Evolutionary conservation across 2,113 vertebrate species (phyloP).

Genomic region (Actenoides lindsayi): DNA sequence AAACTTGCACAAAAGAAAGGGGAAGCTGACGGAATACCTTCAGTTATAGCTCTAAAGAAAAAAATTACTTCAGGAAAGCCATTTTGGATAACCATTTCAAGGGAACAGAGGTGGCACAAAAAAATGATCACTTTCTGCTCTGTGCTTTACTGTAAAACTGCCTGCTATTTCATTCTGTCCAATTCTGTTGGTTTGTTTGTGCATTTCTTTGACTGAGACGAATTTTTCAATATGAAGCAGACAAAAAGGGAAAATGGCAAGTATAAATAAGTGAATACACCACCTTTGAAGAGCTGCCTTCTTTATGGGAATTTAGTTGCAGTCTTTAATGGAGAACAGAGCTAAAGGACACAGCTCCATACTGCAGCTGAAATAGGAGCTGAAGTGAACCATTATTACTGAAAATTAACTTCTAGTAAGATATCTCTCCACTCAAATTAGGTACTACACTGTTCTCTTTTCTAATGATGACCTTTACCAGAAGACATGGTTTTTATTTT

Average conservation of each 20-base stretch:
- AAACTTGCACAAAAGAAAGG: slow-evolving; percentile 20
- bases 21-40: slow-evolving; percentile 13
- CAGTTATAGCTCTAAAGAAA: slow-evolving; percentile 27
- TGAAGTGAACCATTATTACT: background rate
- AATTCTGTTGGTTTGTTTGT: slow-evolving; percentile 7
- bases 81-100: slow-evolving; percentile 51
- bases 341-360: background rate
- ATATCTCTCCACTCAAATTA: background rate
- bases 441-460: background rate
- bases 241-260: background rate
- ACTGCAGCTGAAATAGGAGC: background rate
- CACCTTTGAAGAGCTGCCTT: background rate
- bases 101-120: background rate
- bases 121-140: slow-evolving; percentile 22
- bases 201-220: background rate
- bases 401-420: background rate
- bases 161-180: slow-evolving; percentile 34
- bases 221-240: background rate
- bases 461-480: background rate
- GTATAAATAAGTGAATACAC: background rate
- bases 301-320: background rate
- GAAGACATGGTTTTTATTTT: background rate
- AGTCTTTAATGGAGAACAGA: background rate
- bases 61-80: slow-evolving; percentile 26
- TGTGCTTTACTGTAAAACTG: slow-evolving; percentile 11